phyloP scores from a whole-genome alignment of 2,797 vertebrate genomes.

The Mallotus villosus region DNA sequence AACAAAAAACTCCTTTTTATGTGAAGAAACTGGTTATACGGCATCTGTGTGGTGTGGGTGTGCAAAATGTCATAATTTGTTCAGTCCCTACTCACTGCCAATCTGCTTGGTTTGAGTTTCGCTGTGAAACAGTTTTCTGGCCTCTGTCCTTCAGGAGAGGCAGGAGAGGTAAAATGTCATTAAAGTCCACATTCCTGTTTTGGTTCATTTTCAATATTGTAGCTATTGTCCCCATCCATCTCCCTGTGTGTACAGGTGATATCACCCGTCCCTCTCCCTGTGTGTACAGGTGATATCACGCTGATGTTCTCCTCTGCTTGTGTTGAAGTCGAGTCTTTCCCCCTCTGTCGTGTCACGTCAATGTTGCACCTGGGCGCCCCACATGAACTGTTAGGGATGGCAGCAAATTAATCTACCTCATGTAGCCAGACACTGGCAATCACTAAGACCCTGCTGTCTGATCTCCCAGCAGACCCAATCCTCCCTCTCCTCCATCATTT shows the following conservation, averaged over 20 bases:
- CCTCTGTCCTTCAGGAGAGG: conserved; percentile 13
- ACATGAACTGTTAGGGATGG: conserved; percentile 32
- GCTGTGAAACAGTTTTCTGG: background rate
- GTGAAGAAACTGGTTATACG: conserved; percentile 28
- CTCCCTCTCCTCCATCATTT: background rate
- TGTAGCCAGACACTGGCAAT: conserved; percentile 44
- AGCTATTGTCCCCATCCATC: conserved; percentile 20
- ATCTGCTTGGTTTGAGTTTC: background rate
- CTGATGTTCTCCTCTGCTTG: conserved; percentile 15
- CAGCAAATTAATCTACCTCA: conserved; percentile 76
- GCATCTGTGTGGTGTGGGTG: too few relatives aligned
- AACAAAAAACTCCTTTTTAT: conserved; percentile 44
- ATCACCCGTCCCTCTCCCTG: background rate
- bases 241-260: conserved; percentile 4
- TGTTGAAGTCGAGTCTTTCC: conserved; percentile 14
- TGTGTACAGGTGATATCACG: background rate
- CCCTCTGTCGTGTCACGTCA: conserved; percentile 10
- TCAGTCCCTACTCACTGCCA: conserved; percentile 17
- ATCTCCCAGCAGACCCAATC: conserved; percentile 2
- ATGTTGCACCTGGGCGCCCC: conserved; percentile 17
- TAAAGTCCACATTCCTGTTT: conserved; percentile 45
- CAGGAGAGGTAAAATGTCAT: conserved; percentile 17
- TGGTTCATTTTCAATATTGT: conserved; percentile 6
- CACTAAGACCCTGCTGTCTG: conserved; percentile 28
- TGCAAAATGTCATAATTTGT: conserved; percentile 4